A percentile compares a stretch with the other conserved stretches of the same genome.
Evolutionary conservation across 2,113 vertebrate genomes (phyloP).

Genomic region (Platichthys stellatus): DNA sequence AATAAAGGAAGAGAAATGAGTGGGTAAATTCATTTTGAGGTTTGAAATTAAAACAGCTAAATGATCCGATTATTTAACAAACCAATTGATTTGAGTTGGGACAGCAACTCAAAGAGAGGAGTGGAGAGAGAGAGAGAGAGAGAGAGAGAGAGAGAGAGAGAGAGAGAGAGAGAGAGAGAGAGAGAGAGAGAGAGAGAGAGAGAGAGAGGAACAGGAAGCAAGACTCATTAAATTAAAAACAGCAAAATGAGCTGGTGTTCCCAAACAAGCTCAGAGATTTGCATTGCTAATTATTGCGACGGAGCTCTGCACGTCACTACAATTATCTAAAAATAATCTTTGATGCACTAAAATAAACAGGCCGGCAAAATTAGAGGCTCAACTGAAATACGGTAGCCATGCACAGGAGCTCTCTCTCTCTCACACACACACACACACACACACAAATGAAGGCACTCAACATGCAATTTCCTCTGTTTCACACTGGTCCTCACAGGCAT

Average conservation of each 20-base stretch:
- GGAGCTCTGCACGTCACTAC: conserved; percentile 4
- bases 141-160: not conserved
- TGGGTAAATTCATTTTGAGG: conserved; percentile 44
- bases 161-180: conserved; percentile 5
- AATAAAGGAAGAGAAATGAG: conserved; percentile 43
- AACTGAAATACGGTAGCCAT: not conserved
- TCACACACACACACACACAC: not conserved
- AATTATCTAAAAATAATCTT: conserved; percentile 27
- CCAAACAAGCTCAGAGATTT: conserved; percentile 50
- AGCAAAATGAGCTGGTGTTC: conserved; percentile 35
- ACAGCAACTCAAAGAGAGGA: conserved; percentile 40
- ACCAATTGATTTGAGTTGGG: conserved; percentile 37
- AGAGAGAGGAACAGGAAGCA: conserved; percentile 14
- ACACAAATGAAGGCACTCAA: not conserved
- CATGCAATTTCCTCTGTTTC: conserved; percentile 11
- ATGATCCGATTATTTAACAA: conserved; percentile 69
- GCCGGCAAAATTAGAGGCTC: not conserved
- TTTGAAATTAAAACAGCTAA: conserved; percentile 71
- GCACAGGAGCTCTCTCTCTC: not conserved
- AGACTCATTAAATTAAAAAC: conserved; percentile 39
- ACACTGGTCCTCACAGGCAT: conserved; percentile 11
- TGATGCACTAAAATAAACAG: conserved; percentile 1
- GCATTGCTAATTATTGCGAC: conserved; percentile 38
- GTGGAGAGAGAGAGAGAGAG: not conserved
- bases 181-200: not conserved